phyloP scores from a whole-genome alignment of 2,113 vertebrate genomes.

The Psettodes erumei region DNA sequence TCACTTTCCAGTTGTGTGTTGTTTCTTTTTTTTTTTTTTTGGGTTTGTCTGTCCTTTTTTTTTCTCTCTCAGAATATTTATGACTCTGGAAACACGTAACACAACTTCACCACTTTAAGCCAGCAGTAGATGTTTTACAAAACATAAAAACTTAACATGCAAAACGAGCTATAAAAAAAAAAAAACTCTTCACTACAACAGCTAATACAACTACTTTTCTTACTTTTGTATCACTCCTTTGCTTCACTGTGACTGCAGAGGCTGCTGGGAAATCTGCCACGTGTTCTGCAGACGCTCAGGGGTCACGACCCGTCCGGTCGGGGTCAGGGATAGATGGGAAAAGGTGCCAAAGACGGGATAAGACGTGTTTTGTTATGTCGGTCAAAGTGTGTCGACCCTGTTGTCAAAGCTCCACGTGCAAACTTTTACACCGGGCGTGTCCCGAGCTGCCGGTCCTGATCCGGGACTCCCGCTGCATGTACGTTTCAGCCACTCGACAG shows the following conservation, averaged over 20 bases:
- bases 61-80: slow-evolving; percentile 51
- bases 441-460: too few relatives aligned
- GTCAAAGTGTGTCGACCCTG: slow-evolving; percentile 22
- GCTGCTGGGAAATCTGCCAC: slow-evolving; percentile 59
- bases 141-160: slow-evolving; percentile 7
- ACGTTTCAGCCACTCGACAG: not conserved
- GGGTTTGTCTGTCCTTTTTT: slow-evolving; percentile 27
- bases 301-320: slow-evolving; percentile 67
- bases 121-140: slow-evolving; percentile 65
- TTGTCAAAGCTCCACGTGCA: slow-evolving; percentile 24
- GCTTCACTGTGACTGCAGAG: slow-evolving; percentile 80
- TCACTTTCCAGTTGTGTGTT: too few relatives aligned
- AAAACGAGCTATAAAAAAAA: slow-evolving; percentile 38
- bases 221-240: slow-evolving; percentile 63
- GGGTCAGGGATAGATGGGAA: slow-evolving; percentile 58
- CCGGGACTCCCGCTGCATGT: slow-evolving; percentile 2
- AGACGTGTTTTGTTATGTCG: slow-evolving; percentile 35
- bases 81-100: slow-evolving; percentile 34
- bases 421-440: slow-evolving; percentile 3
- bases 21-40: slow-evolving; percentile 47
- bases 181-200: slow-evolving; percentile 31
- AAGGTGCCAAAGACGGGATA: slow-evolving; percentile 65
- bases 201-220: slow-evolving; percentile 60
- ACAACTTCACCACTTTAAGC: slow-evolving; percentile 48
- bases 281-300: slow-evolving; percentile 75